A percentile compares a stretch with the other conserved stretches of the same genome.
Conservation (phyloP, 92 coral and sea anemone species). For the Isaurus tuberculatus region DNA sequence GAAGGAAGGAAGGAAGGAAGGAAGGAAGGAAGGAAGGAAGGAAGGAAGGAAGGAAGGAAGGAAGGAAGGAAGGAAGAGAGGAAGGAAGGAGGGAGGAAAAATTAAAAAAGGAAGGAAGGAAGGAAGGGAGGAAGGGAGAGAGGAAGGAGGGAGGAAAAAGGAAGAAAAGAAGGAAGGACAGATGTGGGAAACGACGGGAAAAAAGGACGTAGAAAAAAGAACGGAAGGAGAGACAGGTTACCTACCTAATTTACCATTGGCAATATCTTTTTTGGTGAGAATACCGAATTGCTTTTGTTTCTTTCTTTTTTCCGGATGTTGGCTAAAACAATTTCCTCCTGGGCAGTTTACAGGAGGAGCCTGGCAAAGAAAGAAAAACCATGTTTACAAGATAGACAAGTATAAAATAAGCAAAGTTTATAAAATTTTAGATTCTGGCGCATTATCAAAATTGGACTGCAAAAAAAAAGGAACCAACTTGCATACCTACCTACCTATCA, state of each 20-base stretch:
- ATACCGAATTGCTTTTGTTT: conserved; percentile 80
- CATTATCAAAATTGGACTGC: no score
- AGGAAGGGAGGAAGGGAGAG: neutral
- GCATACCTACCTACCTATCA: no score
- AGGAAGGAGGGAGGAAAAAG: no score
- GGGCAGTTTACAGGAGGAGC: conserved; percentile 77
- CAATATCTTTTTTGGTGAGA: conserved; percentile 71
- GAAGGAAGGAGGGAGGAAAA: no score
- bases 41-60: neutral
- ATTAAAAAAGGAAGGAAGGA: neutral
- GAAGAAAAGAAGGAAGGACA: no score
- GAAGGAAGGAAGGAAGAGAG: neutral
- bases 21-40: neutral
- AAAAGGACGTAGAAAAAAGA: neutral
- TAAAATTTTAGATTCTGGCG: no score
- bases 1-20: neutral
- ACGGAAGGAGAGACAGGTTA: neutral
- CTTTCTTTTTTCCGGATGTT: conserved; percentile 44
- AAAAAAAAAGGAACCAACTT: no score
- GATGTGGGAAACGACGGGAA: neutral
- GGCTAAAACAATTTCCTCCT: conserved; percentile 69
- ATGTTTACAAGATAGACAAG: neutral
- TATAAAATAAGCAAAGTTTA: neutral
- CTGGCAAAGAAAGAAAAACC: conserved; percentile 42
- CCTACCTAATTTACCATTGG: conserved; percentile 72